These are phyloP conservation scores for Lasioglossum morio DNA, from an alignment of 2,888 invertebrate genomes.

Conservation along the genomic window DNA sequence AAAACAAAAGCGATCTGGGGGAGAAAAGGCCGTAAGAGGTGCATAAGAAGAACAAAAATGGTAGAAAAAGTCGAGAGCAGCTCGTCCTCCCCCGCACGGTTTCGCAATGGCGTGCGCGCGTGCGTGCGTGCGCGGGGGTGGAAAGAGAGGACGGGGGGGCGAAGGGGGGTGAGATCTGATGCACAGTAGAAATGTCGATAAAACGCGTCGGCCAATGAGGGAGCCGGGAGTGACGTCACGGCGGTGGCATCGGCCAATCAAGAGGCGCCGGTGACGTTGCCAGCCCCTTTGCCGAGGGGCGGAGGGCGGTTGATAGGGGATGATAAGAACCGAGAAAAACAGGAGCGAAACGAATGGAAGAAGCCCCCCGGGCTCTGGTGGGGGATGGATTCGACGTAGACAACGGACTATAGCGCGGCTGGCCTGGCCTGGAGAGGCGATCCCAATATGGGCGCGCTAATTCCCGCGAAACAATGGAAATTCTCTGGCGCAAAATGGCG, in stretches of 20 bases:
- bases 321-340: constrained; percentile 48
- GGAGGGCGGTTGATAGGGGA: constrained; percentile 59
- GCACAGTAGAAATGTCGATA: constrained; percentile 82
- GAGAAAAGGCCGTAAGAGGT: not conserved
- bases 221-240: constrained; percentile 81
- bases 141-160: not conserved
- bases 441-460: constrained; percentile 79
- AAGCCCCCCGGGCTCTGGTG: constrained; percentile 17
- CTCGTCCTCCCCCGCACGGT: constrained; percentile 43
- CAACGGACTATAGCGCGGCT: constrained; percentile 58
- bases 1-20: not conserved
- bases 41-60: not conserved
- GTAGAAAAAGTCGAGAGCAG: not conserved
- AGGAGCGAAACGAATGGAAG: constrained; percentile 32
- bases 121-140: constrained; percentile 21
- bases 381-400: constrained; percentile 59
- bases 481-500: constrained; percentile 78
- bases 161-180: constrained; percentile 35
- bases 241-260: constrained; percentile 81
- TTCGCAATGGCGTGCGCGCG: constrained; percentile 35
- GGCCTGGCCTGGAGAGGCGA: constrained; percentile 71
- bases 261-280: constrained; percentile 79
- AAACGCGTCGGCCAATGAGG: constrained; percentile 83
- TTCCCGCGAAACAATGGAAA: constrained; percentile 80
- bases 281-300: constrained; percentile 74